A percentile compares a stretch with the other conserved stretches of the same genome.
Evolutionary conservation across 2,113 vertebrate genomes (phyloP).

Genomic region (Proteles cristata): DNA sequence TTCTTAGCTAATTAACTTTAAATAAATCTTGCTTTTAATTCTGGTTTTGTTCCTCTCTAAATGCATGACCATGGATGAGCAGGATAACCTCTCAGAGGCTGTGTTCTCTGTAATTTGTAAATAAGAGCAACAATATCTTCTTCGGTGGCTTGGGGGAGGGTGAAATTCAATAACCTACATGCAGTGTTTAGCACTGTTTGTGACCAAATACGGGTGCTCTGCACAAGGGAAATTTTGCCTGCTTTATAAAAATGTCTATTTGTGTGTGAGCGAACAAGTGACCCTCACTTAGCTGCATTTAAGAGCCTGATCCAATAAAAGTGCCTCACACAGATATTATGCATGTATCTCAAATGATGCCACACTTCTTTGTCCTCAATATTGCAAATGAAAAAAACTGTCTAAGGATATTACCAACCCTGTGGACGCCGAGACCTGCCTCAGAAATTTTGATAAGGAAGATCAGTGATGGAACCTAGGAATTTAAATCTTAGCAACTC

Average conservation of each 20-base stretch:
- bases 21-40: neutral
- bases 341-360: neutral
- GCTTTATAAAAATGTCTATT: neutral
- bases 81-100: neutral
- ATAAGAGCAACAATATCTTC: neutral
- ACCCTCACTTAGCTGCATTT: neutral
- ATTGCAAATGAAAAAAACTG: neutral
- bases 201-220: neutral
- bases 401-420: neutral
- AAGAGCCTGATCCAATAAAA: neutral
- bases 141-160: neutral
- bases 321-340: rapidly evolving
- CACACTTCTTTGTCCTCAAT: neutral
- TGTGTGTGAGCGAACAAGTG: neutral
- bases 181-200: neutral
- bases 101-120: neutral
- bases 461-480: neutral
- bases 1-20: neutral
- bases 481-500: neutral
- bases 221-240: neutral
- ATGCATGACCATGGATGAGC: neutral
- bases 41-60: neutral
- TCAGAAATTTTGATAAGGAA: neutral
- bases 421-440: neutral
- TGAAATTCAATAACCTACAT: neutral